Evolutionary conservation across 2,113 vertebrate species (phyloP), one percentile per base, ranked within the genome.

Genomic region (Anoura caudifer): DNA sequence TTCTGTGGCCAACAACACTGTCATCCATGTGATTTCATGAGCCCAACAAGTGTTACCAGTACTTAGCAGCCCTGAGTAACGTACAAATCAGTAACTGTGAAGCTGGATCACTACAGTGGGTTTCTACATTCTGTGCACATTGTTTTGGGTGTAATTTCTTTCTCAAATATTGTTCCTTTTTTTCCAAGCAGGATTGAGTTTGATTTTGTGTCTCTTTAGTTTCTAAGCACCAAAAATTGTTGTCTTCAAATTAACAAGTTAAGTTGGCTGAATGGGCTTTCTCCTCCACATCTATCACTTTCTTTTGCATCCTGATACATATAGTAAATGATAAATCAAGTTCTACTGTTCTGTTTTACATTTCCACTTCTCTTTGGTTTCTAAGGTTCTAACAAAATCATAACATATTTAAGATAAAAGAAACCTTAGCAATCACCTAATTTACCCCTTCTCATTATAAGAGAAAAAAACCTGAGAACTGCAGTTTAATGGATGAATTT

Each of bases 301-400:
- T 90, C 63, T 59, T 90, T 80, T 76, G 41, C 10, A 87, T 70
- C 3, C 17, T 61, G 28, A 65, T 69, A 56, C 56, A 69, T 26
- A 36, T 2, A 77, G 38, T 24, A 69, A 69, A 91, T 87, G 77
- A 82, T 11, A 84, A 45, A 50, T 41, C 41, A 79, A 81, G 41
- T 77, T 88, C 65, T 67, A 26, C 15, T 82, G 19, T 94, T 52
- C 5, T 38, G 4, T 80, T 81, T 3, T 38, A 43, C 47, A 56
- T 54, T 91, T 93, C 54, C 14, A 93, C 54, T 95, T 94, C 38
- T 56, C 10, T 76, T 91, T 73, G 31, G 56, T 88, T 93, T 88
- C 63, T 95, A 86, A 72, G 17, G 4, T 86, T 95, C 54, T 91
- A 63, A 79, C 0, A 73, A 15, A 94, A 87, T 70, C 24, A n/a